Evolutionary conservation across 2,888 invertebrate genomes (phyloP).

Genomic region (Malacosoma neustria): DNA sequence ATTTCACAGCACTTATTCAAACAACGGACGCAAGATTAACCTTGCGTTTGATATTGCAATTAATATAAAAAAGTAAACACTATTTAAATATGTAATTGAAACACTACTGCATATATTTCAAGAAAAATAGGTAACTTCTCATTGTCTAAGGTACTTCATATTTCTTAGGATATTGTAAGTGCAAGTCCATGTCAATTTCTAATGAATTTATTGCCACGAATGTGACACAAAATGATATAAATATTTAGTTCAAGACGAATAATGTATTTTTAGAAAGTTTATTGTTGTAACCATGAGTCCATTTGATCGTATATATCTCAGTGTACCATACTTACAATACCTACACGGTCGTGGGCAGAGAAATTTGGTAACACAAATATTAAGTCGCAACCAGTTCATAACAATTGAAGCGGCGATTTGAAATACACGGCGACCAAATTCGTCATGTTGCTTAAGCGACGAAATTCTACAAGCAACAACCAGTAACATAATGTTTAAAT

Average conservation of each 20-base stretch:
- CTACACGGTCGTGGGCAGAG: conserved; percentile 49
- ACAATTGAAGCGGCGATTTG: conserved; percentile 49
- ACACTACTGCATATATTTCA: no score
- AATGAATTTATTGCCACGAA: no score
- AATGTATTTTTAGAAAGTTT: conserved; percentile 61
- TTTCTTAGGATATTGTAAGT: no score
- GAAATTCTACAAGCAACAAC: conserved; percentile 3
- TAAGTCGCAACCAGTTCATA: conserved; percentile 46
- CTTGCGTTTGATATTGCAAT: no score
- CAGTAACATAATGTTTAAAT: not conserved
- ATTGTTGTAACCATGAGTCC: conserved; percentile 37
- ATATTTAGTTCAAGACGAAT: no score
- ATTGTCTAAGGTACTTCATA: no score
- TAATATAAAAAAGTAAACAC: no score
- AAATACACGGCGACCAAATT: conserved; percentile 42
- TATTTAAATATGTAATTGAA: no score
- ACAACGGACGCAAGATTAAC: not conserved
- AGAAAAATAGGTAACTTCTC: no score
- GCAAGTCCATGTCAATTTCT: no score
- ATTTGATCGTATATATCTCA: conserved; percentile 48
- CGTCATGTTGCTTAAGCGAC: conserved; percentile 33
- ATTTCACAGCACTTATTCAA: no score
- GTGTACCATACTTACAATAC: conserved; percentile 49
- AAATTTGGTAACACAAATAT: conserved; percentile 57
- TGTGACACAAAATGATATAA: no score